Conservation (phyloP, 2,888 invertebrate genomes). For the Drosophila infuscata region DNA sequence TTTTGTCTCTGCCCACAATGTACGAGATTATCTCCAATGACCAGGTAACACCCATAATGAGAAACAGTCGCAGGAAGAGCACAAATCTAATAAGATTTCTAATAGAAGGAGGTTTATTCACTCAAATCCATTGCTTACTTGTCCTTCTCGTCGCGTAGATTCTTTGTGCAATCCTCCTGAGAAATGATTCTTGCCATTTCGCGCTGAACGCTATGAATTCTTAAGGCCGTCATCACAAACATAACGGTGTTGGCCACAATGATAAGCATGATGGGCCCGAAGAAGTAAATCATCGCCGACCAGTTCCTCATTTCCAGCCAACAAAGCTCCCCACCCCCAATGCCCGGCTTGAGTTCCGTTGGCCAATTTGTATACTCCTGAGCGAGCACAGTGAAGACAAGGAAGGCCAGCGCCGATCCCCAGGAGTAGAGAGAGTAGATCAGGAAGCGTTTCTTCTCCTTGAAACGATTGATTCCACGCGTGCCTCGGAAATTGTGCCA, state of each 20-base stretch:
- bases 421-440: conserved; percentile 83
- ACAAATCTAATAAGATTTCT: conserved; percentile 87
- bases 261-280: conserved; percentile 80
- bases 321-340: conserved; percentile 86
- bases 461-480: conserved; percentile 77
- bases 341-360: conserved; percentile 85
- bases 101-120: conserved; percentile 8
- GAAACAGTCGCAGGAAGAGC: conserved; percentile 91
- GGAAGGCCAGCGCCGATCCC: conserved; percentile 79
- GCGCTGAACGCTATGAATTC: conserved; percentile 82
- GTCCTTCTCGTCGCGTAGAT: conserved; percentile 83
- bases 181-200: conserved; percentile 84
- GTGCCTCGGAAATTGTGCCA: conserved; percentile 87
- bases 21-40: conserved; percentile 91
- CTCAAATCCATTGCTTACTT: conserved; percentile 64
- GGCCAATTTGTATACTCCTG: conserved; percentile 75
- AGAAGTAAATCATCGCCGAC: conserved; percentile 84
- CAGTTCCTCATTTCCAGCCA: conserved; percentile 86
- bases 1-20: conserved; percentile 86
- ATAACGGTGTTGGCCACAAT: conserved; percentile 82
- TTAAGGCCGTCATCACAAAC: conserved; percentile 83
- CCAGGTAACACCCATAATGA: conserved; percentile 96
- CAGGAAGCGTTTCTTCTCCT: conserved; percentile 83
- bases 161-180: conserved; percentile 82
- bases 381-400: conserved; percentile 77